Percentiles rank a stretch among this genome's conserved stretches.
Conservation (phyloP, 2,113 vertebrate species). For the Notechis scutatus region DNA sequence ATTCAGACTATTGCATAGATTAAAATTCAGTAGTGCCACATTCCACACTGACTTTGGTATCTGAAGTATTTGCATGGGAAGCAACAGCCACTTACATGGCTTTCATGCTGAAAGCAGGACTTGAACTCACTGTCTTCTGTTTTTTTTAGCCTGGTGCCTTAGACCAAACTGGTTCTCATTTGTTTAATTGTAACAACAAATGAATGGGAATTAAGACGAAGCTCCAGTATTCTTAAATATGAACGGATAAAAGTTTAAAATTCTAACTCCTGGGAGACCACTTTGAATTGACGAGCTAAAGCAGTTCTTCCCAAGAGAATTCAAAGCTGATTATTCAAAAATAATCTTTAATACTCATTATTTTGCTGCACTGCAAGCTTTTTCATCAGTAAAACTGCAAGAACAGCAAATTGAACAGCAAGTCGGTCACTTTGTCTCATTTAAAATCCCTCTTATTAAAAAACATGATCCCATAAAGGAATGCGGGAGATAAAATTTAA, state of each 20-base stretch:
- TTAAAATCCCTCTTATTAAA: neutral
- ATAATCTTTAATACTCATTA: neutral
- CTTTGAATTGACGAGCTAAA: neutral
- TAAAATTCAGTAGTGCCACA: neutral
- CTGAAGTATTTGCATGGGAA: neutral
- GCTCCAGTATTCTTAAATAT: neutral
- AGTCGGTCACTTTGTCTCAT: neutral
- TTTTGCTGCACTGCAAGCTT: neutral
- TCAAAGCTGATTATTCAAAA: neutral
- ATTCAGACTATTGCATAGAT: neutral
- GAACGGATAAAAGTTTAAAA: neutral
- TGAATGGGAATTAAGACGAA: neutral
- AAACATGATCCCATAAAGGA: neutral
- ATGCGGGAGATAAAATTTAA: neutral
- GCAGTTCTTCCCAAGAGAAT: neutral
- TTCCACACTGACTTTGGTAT: neutral
- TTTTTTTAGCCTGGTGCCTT: neutral
- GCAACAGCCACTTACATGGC: neutral
- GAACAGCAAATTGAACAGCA: neutral
- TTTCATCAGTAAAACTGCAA: neutral
- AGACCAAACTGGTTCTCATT: neutral
- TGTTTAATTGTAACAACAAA: neutral
- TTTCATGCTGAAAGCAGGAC: neutral
- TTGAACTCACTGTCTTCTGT: neutral
- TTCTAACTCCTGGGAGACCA: neutral